Evolutionary conservation across 2,113 vertebrate genomes (phyloP).

Genomic region (Theristicus caerulescens): DNA sequence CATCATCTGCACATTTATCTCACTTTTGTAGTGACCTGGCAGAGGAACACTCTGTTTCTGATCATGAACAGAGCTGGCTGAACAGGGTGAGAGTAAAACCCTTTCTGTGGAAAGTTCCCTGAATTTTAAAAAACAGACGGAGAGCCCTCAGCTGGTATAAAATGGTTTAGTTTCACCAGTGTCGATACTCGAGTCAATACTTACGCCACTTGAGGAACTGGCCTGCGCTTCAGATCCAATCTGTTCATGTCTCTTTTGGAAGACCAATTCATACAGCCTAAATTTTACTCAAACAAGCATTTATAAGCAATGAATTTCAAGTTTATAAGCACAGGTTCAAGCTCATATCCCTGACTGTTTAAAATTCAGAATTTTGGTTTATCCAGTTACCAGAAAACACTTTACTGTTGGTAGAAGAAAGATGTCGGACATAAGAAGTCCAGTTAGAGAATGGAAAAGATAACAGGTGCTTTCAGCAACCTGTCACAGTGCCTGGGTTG

Average conservation of each 20-base stretch:
- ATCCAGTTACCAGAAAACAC: background rate
- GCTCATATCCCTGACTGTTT: background rate
- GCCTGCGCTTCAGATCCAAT: background rate
- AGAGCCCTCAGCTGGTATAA: conserved; percentile 19
- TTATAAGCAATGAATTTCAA: background rate
- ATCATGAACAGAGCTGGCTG: background rate
- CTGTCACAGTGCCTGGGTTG: background rate
- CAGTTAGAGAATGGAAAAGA: background rate
- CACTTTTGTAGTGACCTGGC: conserved; percentile 12
- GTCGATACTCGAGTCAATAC: background rate
- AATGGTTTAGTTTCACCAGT: background rate
- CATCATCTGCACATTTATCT: conserved; percentile 47
- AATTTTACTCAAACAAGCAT: background rate
- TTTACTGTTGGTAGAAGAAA: background rate
- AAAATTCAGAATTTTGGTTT: background rate
- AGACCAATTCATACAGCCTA: background rate
- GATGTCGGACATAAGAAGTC: background rate
- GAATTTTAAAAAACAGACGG: background rate
- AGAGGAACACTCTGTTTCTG: background rate
- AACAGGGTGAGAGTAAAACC: background rate
- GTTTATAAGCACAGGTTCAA: background rate
- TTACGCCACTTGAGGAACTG: background rate
- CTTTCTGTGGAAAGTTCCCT: background rate
- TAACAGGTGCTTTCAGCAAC: background rate
- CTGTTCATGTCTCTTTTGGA: background rate